These are phyloP conservation scores for Liparis tanakae DNA, from an alignment of 2,797 vertebrate species.

Conservation along the genomic window DNA sequence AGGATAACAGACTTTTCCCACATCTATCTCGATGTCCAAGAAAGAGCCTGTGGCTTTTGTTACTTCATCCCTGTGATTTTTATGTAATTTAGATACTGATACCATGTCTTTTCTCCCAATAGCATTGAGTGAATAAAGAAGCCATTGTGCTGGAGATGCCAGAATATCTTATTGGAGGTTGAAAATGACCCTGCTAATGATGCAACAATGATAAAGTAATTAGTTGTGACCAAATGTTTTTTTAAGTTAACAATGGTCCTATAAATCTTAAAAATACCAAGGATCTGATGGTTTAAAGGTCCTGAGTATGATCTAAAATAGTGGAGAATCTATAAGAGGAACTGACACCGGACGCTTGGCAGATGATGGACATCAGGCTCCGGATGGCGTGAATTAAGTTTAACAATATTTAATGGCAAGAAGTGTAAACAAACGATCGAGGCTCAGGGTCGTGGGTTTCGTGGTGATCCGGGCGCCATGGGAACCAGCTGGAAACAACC, in stretches of 20 bases:
- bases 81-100: constrained; percentile 36
- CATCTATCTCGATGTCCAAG: constrained; percentile 54
- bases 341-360: no score
- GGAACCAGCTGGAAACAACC: no score
- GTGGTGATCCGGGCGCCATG: no score
- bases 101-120: constrained; percentile 4
- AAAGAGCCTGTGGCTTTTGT: constrained; percentile 54
- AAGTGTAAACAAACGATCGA: no score
- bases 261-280: not conserved
- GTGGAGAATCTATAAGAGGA: constrained; percentile 2
- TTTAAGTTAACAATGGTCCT: not conserved
- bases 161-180: not conserved
- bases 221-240: not conserved
- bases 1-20: constrained; percentile 57
- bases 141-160: constrained; percentile 2
- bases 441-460: no score
- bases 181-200: not conserved
- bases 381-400: no score
- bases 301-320: not conserved
- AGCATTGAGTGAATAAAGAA: constrained; percentile 29
- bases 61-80: constrained; percentile 21
- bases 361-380: no score
- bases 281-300: not conserved
- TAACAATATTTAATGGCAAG: no score
- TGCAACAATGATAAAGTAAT: not conserved